Conservation (phyloP, 2,113 vertebrate genomes). For the Morone saxatilis region DNA sequence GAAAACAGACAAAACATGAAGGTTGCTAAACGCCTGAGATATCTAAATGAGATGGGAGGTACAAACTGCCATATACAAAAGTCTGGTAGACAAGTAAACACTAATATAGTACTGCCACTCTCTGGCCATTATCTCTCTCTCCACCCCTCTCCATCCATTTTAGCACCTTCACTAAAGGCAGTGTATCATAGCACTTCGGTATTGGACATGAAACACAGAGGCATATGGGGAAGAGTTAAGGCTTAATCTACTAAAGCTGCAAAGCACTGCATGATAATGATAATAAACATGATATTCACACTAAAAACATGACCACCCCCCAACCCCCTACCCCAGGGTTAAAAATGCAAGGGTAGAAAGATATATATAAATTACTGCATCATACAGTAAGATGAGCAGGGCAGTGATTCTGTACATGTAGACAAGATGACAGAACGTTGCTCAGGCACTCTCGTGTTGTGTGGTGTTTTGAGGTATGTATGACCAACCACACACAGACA, state of each 20-base stretch:
- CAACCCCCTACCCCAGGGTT: background rate
- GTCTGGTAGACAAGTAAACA: conserved; percentile 54
- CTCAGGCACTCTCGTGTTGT: conserved; percentile 75
- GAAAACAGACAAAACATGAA: conserved; percentile 30
- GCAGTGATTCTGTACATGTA: conserved; percentile 58
- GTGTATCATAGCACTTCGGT: conserved; percentile 76
- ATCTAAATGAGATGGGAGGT: conserved; percentile 68
- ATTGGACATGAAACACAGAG: conserved; percentile 60
- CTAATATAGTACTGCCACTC: conserved; percentile 52
- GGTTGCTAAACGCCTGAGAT: conserved; percentile 69
- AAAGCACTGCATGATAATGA: conserved; percentile 53
- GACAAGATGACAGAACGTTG: conserved; percentile 47
- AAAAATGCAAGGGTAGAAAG: conserved; percentile 26
- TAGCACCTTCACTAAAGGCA: conserved; percentile 67
- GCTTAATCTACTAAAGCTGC: conserved; percentile 56
- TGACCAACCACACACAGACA: conserved; percentile 43
- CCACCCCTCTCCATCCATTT: conserved; percentile 1
- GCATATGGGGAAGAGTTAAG: conserved; percentile 60
- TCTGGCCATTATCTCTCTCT: background rate
- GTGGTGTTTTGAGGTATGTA: conserved; percentile 61
- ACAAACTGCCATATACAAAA: conserved; percentile 45
- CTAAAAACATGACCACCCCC: background rate
- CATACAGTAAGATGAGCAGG: conserved; percentile 30
- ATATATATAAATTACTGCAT: conserved; percentile 55
- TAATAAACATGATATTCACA: conserved; percentile 2